phyloP scores from a whole-genome alignment of 2,888 invertebrate genomes.

The Heteromurus nitidus region DNA sequence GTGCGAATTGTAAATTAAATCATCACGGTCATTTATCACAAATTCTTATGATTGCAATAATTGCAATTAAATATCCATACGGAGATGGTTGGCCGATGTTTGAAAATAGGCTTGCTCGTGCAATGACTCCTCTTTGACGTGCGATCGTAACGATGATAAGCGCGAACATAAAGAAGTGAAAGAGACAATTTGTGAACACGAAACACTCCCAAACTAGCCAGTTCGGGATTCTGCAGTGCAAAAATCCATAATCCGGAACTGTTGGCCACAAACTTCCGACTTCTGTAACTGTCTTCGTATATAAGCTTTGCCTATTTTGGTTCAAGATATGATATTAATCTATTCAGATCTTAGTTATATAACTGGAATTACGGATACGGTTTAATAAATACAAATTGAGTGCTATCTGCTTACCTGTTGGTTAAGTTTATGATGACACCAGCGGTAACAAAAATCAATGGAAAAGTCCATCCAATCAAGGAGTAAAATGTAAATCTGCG shows the following conservation, averaged over 20 bases:
- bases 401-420: conserved; percentile 36
- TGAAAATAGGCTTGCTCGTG: too few species aligned
- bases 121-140: conserved; percentile 13
- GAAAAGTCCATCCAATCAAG: conserved; percentile 47
- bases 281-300: too few species aligned
- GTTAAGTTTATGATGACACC: conserved; percentile 44
- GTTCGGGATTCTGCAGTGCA: conserved; percentile 56
- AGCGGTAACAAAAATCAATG: conserved; percentile 27
- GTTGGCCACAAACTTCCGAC: conserved; percentile 38
- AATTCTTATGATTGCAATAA: background rate
- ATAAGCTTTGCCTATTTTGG: background rate
- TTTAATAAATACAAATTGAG: background rate
- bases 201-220: conserved; percentile 62
- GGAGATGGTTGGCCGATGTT: background rate
- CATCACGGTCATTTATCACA: background rate
- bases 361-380: background rate
- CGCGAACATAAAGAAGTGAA: conserved; percentile 53
- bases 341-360: background rate
- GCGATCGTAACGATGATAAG: conserved; percentile 46
- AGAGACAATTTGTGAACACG: conserved; percentile 56
- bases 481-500: conserved; percentile 39
- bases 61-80: background rate
- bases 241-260: conserved; percentile 57
- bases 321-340: background rate
- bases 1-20: background rate